Conservation (phyloP, 1,140 invertebrate species). For the Danaus melanippus region DNA sequence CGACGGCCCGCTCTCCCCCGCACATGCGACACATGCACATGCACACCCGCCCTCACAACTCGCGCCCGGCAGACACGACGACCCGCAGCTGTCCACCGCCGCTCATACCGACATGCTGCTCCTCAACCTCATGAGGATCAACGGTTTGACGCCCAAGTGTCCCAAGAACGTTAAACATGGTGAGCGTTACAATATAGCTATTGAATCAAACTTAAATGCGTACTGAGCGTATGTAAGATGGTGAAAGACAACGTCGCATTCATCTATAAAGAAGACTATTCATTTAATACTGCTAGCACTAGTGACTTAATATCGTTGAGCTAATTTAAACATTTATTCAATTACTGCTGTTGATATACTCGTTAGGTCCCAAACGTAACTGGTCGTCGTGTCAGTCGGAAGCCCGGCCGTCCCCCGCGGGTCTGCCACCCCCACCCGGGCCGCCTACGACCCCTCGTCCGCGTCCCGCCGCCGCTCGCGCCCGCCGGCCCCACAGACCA, state of each 20-base stretch:
- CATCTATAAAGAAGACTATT: not conserved
- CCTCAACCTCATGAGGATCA: constrained; percentile 61
- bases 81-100: constrained; percentile 54
- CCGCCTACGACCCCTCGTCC: constrained; percentile 7
- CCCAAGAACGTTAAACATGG: constrained; percentile 26
- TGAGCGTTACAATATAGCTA: constrained; percentile 17
- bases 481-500: constrained; percentile 18
- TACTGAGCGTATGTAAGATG: too few species aligned
- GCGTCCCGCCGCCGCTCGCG: constrained; percentile 8
- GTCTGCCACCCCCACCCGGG: constrained; percentile 2
- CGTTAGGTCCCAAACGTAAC: constrained; percentile 38
- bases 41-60: constrained; percentile 26
- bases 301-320: not conserved
- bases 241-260: too few species aligned
- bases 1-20: constrained; percentile 23
- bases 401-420: not conserved
- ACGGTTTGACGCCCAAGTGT: constrained; percentile 52
- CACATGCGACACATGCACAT: constrained; percentile 17
- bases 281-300: not conserved
- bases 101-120: constrained; percentile 61
- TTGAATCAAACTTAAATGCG: too few species aligned
- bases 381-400: constrained; percentile 27
- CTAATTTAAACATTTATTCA: not conserved
- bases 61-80: constrained; percentile 25
- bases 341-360: not conserved